Percentiles rank a stretch among this genome's conserved stretches.
phyloP scores from a whole-genome alignment of 2,797 vertebrate genomes.

The Prionace glauca region DNA sequence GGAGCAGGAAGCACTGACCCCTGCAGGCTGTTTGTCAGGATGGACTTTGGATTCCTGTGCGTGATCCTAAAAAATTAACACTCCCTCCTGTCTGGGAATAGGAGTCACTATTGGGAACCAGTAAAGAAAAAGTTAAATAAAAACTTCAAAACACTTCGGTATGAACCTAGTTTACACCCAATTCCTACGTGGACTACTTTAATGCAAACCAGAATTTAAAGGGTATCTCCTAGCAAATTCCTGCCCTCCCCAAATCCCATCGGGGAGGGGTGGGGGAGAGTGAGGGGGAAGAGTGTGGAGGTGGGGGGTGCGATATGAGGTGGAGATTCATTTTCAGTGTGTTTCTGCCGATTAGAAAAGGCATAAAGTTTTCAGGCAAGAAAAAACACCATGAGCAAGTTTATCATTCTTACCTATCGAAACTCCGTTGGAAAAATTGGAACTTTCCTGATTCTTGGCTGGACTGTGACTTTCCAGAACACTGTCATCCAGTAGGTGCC shows the following conservation, averaged over 20 bases:
- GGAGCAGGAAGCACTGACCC: background rate
- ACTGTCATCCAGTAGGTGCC: slow-evolving; percentile 93
- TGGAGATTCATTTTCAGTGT: background rate
- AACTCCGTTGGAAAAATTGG: slow-evolving; percentile 73
- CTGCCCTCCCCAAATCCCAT: background rate
- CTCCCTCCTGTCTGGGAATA: background rate
- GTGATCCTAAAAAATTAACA: background rate
- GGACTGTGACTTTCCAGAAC: slow-evolving; percentile 88
- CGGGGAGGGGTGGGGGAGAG: too few relatives aligned
- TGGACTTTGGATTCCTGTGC: background rate
- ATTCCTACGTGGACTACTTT: background rate
- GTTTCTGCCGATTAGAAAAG: background rate
- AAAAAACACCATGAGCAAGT: background rate
- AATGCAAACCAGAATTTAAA: background rate
- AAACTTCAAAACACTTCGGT: background rate
- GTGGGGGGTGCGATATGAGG: too few relatives aligned
- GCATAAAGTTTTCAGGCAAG: background rate
- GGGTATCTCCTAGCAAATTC: background rate
- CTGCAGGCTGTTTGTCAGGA: background rate
- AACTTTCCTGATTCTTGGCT: slow-evolving; percentile 56
- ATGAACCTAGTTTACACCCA: background rate
- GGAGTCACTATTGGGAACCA: background rate
- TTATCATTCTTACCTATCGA: slow-evolving; percentile 64
- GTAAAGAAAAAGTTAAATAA: background rate
- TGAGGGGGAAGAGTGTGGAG: too few relatives aligned